Conservation (phyloP, 2,888 invertebrate species). For the Suillia variegata region DNA sequence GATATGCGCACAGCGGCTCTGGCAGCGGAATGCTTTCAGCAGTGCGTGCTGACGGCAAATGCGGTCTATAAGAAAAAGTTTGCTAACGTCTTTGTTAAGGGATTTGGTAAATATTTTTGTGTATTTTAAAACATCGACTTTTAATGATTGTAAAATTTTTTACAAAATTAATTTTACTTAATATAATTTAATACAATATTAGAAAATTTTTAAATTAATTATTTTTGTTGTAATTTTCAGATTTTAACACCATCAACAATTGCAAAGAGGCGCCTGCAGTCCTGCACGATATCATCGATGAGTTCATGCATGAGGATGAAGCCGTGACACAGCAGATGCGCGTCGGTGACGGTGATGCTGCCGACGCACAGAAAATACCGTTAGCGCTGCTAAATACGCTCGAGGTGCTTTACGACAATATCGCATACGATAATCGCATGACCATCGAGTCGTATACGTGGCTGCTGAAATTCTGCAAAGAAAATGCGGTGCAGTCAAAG, state of each 20-base stretch:
- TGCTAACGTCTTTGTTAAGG: slow-evolving; percentile 46
- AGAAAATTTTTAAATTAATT: neutral
- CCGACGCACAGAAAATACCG: slow-evolving; percentile 40
- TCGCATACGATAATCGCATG: slow-evolving; percentile 47
- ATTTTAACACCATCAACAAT: slow-evolving; percentile 35
- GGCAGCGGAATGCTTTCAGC: slow-evolving; percentile 65
- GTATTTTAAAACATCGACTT: neutral
- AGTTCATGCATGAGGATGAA: slow-evolving; percentile 44
- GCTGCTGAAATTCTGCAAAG: slow-evolving; percentile 54
- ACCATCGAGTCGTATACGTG: slow-evolving; percentile 55
- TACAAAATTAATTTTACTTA: neutral
- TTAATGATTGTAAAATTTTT: no score
- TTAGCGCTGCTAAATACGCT: slow-evolving; percentile 47
- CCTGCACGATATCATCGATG: slow-evolving; percentile 49
- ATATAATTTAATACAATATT: neutral
- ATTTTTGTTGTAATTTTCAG: slow-evolving; percentile 25
- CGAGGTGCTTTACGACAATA: slow-evolving; percentile 55
- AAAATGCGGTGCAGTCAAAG: slow-evolving; percentile 42
- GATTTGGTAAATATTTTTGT: slow-evolving; percentile 41
- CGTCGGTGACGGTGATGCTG: slow-evolving; percentile 26
- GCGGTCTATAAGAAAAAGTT: slow-evolving; percentile 51
- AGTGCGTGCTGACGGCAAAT: slow-evolving; percentile 52
- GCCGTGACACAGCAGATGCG: slow-evolving; percentile 17
- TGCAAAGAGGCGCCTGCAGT: slow-evolving; percentile 42
- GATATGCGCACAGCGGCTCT: slow-evolving; percentile 63